Evolutionary conservation across 2,797 vertebrate genomes (phyloP).

Genomic region (Setipinna tenuifilis): DNA sequence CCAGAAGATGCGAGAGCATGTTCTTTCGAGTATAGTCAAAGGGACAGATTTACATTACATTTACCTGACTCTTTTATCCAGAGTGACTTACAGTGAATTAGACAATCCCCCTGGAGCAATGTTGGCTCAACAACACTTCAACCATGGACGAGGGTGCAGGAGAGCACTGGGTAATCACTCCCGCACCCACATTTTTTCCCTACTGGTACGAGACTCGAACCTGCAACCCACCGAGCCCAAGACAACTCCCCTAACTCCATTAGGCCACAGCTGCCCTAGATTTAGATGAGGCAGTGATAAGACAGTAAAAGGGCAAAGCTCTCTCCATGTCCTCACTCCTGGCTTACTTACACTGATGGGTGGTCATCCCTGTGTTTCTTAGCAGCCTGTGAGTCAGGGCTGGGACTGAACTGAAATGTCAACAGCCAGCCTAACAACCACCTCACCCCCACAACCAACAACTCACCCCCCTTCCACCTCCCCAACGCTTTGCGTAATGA

Average conservation of each 20-base stretch:
- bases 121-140: no score
- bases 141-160: no score
- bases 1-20: background rate
- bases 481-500: constrained; percentile 57
- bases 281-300: background rate
- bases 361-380: background rate
- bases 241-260: no score
- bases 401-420: constrained; percentile 22
- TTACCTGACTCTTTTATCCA: no score
- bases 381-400: constrained; percentile 5
- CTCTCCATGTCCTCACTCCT: background rate
- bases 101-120: no score
- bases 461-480: background rate
- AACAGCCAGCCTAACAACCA: background rate
- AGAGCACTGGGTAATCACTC: no score
- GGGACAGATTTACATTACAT: background rate
- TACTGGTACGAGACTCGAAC: no score
- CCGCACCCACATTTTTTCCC: no score
- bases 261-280: no score
- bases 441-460: background rate
- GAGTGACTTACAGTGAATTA: no score
- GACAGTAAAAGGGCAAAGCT: background rate
- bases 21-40: background rate
- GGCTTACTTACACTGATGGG: background rate
- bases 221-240: no score